A percentile compares a stretch with the other conserved stretches of the same genome.
phyloP scores from a whole-genome alignment of 1,140 invertebrate species.

The Catajapyx aquilonaris region DNA sequence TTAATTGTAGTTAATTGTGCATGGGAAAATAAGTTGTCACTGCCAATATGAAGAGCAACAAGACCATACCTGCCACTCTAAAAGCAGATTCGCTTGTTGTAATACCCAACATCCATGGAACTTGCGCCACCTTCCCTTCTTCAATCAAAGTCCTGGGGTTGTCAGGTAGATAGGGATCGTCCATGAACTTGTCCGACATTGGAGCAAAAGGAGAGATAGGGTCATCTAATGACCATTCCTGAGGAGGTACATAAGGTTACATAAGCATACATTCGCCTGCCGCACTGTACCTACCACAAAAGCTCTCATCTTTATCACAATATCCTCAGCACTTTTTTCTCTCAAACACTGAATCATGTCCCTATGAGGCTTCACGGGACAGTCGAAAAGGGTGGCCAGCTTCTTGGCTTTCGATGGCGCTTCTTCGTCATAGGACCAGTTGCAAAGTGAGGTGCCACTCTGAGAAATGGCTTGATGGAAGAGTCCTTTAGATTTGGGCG shows the following conservation, averaged over 20 bases:
- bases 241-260: background rate
- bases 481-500: no score
- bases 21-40: no score
- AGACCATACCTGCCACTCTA: background rate
- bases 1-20: no score
- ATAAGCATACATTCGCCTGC: background rate
- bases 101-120: background rate
- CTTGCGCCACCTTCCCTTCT: background rate
- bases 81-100: background rate
- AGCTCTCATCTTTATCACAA: constrained; percentile 2
- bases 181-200: background rate
- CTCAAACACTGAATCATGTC: constrained; percentile 1
- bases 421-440: constrained; percentile 6
- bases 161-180: background rate
- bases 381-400: constrained; percentile 4
- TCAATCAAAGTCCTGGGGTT: background rate
- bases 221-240: background rate
- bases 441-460: constrained; percentile 7
- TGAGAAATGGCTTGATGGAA: constrained; percentile 8
- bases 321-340: background rate
- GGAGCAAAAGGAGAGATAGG: background rate
- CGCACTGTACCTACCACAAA: background rate
- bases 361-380: background rate
- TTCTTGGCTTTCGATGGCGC: constrained; percentile 3
- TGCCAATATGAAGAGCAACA: no score